These are phyloP conservation scores for Didymodactylos carnosus DNA, from an alignment of 2,888 invertebrate species.

Conservation along the genomic window DNA sequence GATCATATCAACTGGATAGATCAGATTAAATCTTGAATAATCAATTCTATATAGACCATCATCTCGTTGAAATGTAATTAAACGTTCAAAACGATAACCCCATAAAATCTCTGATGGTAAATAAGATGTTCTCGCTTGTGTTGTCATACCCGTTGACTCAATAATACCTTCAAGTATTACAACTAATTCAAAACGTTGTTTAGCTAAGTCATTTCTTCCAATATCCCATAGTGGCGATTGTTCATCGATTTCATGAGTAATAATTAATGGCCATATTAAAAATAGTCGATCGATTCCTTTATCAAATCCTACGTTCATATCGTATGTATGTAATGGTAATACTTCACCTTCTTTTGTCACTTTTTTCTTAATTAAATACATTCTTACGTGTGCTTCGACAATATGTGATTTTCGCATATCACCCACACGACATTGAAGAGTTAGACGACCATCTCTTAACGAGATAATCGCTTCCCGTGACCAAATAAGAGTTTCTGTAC, in stretches of 20 bases:
- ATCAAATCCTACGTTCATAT: constrained; percentile 69
- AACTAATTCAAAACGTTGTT: constrained; percentile 81
- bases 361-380: constrained; percentile 78
- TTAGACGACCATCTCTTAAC: constrained; percentile 68
- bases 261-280: constrained; percentile 93
- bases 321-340: constrained; percentile 79
- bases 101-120: constrained; percentile 36
- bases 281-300: constrained; percentile 76
- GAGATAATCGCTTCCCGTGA: constrained; percentile 76
- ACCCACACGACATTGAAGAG: constrained; percentile 80
- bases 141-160: constrained; percentile 42
- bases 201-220: constrained; percentile 68
- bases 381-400: constrained; percentile 84
- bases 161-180: constrained; percentile 68
- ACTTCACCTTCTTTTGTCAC: constrained; percentile 78
- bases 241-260: constrained; percentile 80
- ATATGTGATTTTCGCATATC: constrained; percentile 85
- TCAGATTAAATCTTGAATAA: constrained; percentile 33
- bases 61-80: constrained; percentile 33
- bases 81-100: constrained; percentile 34
- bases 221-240: constrained; percentile 72
- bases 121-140: constrained; percentile 38
- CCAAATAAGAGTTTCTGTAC: constrained; percentile 81
- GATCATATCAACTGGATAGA: constrained; percentile 28
- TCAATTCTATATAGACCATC: constrained; percentile 34